Evolutionary conservation across 2,888 invertebrate species (phyloP).

Genomic region (Phrixothrix hirtus): DNA sequence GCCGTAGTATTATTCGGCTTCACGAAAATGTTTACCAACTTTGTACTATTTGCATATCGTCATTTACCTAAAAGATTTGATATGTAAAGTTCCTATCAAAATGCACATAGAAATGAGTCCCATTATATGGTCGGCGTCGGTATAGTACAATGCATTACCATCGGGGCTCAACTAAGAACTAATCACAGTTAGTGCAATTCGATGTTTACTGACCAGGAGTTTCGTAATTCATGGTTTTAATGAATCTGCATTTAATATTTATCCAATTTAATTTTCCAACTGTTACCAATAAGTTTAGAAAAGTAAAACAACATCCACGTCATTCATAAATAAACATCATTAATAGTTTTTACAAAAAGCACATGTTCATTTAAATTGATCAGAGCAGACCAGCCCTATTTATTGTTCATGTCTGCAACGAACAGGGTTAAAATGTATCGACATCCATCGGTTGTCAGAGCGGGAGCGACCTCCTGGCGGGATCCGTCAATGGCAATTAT

Average conservation of each 20-base stretch:
- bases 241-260: no score
- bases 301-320: no score
- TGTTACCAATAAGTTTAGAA: no score
- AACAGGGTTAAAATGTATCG: slow-evolving; percentile 30
- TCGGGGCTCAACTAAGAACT: slow-evolving; percentile 38
- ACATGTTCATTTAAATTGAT: slow-evolving; percentile 7
- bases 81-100: slow-evolving; percentile 43
- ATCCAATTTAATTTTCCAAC: no score
- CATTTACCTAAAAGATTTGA: slow-evolving; percentile 30
- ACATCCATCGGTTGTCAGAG: slow-evolving; percentile 25
- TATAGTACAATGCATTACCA: slow-evolving; percentile 42
- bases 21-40: slow-evolving; percentile 27
- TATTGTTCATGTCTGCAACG: not conserved
- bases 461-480: slow-evolving; percentile 35
- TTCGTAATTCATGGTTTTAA: not conserved
- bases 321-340: no score
- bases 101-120: slow-evolving; percentile 53
- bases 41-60: slow-evolving; percentile 26
- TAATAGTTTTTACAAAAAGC: slow-evolving; percentile 1
- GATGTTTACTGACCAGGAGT: slow-evolving; percentile 25
- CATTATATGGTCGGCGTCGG: slow-evolving; percentile 38
- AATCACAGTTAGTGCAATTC: slow-evolving; percentile 51
- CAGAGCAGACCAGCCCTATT: no score
- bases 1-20: slow-evolving; percentile 19
- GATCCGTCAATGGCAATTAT: slow-evolving; percentile 44